Conservation (phyloP, 1,140 invertebrate species). For the Cyclargus thomasi region DNA sequence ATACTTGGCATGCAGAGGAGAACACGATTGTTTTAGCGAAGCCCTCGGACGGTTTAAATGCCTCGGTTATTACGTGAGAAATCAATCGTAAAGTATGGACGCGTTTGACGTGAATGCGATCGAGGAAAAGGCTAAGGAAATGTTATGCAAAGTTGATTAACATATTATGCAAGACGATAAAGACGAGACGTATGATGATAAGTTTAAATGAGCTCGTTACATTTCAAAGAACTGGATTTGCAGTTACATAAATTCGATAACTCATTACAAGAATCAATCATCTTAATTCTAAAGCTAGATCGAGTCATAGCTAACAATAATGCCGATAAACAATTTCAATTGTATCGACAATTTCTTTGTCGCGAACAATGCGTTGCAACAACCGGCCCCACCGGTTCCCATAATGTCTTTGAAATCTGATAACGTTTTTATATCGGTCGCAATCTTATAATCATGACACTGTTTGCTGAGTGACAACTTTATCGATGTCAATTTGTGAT, state of each 20-base stretch:
- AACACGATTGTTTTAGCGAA: constrained; percentile 25
- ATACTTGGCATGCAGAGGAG: constrained; percentile 32
- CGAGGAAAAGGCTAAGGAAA: background rate
- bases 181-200: background rate
- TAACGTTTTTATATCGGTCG: constrained; percentile 13
- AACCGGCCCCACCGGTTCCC: constrained; percentile 3
- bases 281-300: background rate
- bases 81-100: background rate
- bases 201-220: background rate
- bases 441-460: constrained; percentile 12
- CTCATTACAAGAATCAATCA: background rate
- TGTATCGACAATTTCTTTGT: background rate
- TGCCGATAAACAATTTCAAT: background rate
- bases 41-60: constrained; percentile 19
- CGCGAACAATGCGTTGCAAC: background rate
- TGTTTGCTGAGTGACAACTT: constrained; percentile 16
- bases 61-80: constrained; percentile 7
- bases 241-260: background rate
- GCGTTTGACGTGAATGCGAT: background rate
- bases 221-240: background rate
- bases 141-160: background rate
- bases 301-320: background rate
- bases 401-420: constrained; percentile 6
- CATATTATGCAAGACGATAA: background rate
- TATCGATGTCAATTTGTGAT: constrained; percentile 26